These are phyloP conservation scores for Myiagra hebetior DNA, from an alignment of 2,113 vertebrate genomes.

Conservation along the genomic window DNA sequence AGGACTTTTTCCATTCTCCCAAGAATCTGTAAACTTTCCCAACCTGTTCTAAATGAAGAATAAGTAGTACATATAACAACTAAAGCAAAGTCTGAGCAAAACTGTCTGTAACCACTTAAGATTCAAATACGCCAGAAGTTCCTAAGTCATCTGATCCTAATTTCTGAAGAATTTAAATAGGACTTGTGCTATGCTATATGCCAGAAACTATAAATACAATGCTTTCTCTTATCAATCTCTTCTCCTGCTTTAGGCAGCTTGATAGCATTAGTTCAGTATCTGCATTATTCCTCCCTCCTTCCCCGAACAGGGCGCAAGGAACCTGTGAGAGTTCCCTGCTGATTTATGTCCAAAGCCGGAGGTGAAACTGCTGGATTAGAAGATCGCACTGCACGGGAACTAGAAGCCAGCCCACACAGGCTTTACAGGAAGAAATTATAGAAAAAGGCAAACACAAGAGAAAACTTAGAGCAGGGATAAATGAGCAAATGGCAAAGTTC, in stretches of 20 bases:
- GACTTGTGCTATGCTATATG: not conserved
- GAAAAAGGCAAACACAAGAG: not conserved
- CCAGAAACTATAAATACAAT: constrained; percentile 43
- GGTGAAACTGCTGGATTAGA: not conserved
- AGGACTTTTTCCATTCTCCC: not conserved
- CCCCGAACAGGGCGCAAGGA: not conserved
- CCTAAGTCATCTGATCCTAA: constrained; percentile 55
- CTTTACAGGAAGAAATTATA: not conserved
- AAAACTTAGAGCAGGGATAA: not conserved
- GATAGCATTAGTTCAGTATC: not conserved
- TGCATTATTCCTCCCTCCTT: not conserved
- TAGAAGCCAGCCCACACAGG: constrained; percentile 22
- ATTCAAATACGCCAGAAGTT: constrained; percentile 24
- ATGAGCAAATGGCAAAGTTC: constrained; percentile 16
- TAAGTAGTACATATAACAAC: not conserved
- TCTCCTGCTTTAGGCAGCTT: not conserved
- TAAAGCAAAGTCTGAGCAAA: constrained; percentile 18
- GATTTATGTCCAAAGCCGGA: not conserved
- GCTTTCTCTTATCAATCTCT: constrained; percentile 29
- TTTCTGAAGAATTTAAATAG: constrained; percentile 56
- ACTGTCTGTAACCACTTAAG: constrained; percentile 48
- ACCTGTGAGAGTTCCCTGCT: not conserved
- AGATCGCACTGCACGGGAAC: not conserved
- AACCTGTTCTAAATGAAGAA: not conserved
- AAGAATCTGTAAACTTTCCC: not conserved